A percentile compares a stretch with the other conserved stretches of the same genome.
Conservation (phyloP, 2,888 invertebrate species). For the Brenthis ino region DNA sequence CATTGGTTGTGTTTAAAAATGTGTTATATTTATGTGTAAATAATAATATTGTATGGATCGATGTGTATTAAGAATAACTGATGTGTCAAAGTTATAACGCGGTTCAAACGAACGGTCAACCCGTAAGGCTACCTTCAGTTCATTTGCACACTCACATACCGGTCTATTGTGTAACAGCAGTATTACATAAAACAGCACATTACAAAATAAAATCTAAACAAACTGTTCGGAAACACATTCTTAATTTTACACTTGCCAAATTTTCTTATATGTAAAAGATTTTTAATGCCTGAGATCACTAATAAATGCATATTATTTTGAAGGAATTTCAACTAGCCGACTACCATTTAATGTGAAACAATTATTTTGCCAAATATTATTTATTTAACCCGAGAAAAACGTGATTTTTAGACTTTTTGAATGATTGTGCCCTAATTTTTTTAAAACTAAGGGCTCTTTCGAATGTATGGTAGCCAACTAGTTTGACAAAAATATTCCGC, state of each 20-base stretch:
- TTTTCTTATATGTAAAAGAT: conserved; percentile 46
- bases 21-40: conserved; percentile 8
- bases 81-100: neutral
- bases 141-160: neutral
- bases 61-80: conserved; percentile 1
- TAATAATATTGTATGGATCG: neutral
- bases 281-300: conserved; percentile 72
- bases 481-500: conserved; percentile 33
- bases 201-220: conserved; percentile 40
- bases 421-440: conserved; percentile 19
- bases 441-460: conserved; percentile 9
- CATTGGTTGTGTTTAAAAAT: conserved; percentile 20
- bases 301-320: conserved; percentile 68
- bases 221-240: conserved; percentile 38
- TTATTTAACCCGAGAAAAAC: conserved; percentile 10
- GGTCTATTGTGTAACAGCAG: conserved; percentile 25
- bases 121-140: conserved; percentile 12
- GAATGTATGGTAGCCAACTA: conserved; percentile 35
- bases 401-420: conserved; percentile 8
- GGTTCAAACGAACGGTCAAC: conserved; percentile 27
- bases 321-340: conserved; percentile 41
- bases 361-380: conserved; percentile 19
- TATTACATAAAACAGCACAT: conserved; percentile 27
- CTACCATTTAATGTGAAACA: conserved; percentile 32
- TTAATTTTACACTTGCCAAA: conserved; percentile 47